Evolutionary conservation across 2,888 invertebrate species (phyloP), one percentile per base, ranked within the genome.

Genomic region (Melieria omissa): DNA sequence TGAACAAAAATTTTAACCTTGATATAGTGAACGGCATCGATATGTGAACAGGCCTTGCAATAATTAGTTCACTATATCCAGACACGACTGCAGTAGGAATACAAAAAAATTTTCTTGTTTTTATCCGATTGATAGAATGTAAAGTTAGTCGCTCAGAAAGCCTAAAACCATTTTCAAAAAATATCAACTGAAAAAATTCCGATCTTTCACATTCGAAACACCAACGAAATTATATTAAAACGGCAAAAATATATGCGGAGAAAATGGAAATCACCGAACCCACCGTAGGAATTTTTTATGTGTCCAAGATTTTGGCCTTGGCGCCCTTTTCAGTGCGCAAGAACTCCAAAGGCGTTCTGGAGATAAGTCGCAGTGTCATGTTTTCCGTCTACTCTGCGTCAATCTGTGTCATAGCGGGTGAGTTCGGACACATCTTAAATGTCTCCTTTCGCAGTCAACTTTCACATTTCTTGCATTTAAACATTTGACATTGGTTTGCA

Each of bases 241-340:
- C 42, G 14, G 9, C 41, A n/a, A 52, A 10, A 14, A 5, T 44
- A 44, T 8, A 12, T n/a, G 8, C 6, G 8, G 41, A 2, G 16
- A 65, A 61, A 52, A 86, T 87, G 86, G 86, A 87, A 78, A 83
- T 87, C 55, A 82, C 83, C 3, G 81, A 86, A 65, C 70, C 82
- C 6, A 83, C 82, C 52, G 79, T 86, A 72, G 81, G 83, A 54
- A 82, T 86, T 14, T 87, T 86, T 73, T 86, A 86, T 75, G 73
- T 84, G 8, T 83, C 85, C 70, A 85, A 86, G 72, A 5, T 83
- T 4, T 63, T 87, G 67, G 85, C 82, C 1, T 76, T 87, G 52
- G 87, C 87, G 0, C 87, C 87, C 1, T 87, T 84, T 76, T 76
- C 81, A 3, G 74, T 84, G 42, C 76, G 72, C 12, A 81, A 77